Evolutionary conservation across 2,888 invertebrate genomes (phyloP).

Genomic region (Apodemia duryi): DNA sequence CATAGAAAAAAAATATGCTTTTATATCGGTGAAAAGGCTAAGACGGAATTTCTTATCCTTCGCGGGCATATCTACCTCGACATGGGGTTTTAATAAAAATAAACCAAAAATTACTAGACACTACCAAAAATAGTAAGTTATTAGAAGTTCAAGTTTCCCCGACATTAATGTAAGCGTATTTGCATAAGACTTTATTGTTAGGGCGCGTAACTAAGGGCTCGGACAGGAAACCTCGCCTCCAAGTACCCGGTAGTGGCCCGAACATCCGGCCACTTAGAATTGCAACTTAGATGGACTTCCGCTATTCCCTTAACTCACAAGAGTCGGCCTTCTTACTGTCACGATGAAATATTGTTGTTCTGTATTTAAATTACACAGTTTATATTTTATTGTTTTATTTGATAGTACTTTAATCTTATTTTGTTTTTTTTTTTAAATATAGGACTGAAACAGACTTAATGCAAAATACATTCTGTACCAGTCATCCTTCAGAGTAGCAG

Average conservation of each 20-base stretch:
- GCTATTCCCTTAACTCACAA: constrained; percentile 53
- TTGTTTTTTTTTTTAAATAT: no score
- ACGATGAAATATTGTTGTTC: constrained; percentile 14
- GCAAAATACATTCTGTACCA: no score
- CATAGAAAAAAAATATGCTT: no score
- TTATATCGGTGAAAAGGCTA: no score
- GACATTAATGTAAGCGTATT: constrained; percentile 25
- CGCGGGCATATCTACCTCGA: no score
- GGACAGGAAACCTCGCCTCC: constrained; percentile 58
- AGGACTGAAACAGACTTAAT: no score
- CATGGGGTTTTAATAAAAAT: no score
- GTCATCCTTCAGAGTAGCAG: no score
- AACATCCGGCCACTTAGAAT: constrained; percentile 50
- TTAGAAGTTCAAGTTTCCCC: background rate
- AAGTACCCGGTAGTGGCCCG: constrained; percentile 53
- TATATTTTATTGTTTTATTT: no score
- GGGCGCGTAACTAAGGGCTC: constrained; percentile 35
- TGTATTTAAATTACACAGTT: background rate
- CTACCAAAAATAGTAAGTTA: background rate
- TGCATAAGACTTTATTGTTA: constrained; percentile 38
- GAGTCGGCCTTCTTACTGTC: background rate
- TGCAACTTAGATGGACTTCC: constrained; percentile 69
- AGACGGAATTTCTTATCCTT: no score
- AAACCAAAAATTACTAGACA: no score
- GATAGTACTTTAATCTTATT: no score